Evolutionary conservation across 2,888 invertebrate genomes (phyloP).

Genomic region (Drosophila dives): DNA sequence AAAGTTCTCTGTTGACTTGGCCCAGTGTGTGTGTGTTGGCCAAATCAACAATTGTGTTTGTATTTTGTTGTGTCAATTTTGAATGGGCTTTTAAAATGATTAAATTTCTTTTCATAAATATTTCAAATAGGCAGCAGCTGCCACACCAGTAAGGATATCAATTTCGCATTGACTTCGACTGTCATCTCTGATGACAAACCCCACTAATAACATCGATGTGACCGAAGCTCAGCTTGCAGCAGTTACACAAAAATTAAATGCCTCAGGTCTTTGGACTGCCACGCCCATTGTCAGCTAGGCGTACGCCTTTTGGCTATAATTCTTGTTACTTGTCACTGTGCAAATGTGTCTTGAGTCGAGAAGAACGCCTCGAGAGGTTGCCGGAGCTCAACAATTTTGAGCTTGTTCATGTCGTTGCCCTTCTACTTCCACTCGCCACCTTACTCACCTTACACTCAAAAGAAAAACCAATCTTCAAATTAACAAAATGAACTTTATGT

Average conservation of each 20-base stretch:
- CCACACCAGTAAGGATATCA: slow-evolving; percentile 41
- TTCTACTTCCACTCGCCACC: neutral
- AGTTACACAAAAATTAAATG: slow-evolving; percentile 10
- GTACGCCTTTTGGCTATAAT: slow-evolving; percentile 58
- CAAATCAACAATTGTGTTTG: slow-evolving; percentile 58
- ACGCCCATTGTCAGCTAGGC: slow-evolving; percentile 26
- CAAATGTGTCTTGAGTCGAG: slow-evolving; percentile 49
- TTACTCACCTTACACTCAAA: neutral
- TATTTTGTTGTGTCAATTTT: slow-evolving; percentile 58
- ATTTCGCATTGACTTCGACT: slow-evolving; percentile 45
- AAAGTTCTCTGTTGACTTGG: slow-evolving; percentile 10
- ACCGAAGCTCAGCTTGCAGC: slow-evolving; percentile 30
- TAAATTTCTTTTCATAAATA: slow-evolving; percentile 71
- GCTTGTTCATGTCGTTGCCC: slow-evolving; percentile 35
- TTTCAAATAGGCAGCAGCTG: slow-evolving; percentile 29
- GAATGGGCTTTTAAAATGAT: slow-evolving; percentile 75
- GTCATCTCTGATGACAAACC: slow-evolving; percentile 39
- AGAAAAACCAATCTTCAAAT: neutral
- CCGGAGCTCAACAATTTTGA: slow-evolving; percentile 70
- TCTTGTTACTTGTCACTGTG: slow-evolving; percentile 60
- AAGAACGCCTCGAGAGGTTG: slow-evolving; percentile 45
- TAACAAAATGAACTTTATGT: neutral
- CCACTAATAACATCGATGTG: slow-evolving; percentile 32
- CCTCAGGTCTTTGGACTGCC: slow-evolving; percentile 21
- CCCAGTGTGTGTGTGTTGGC: slow-evolving; percentile 13